A percentile compares a stretch with the other conserved stretches of the same genome.
phyloP scores from a whole-genome alignment of 2,113 vertebrate species.

The Lonchura striata region DNA sequence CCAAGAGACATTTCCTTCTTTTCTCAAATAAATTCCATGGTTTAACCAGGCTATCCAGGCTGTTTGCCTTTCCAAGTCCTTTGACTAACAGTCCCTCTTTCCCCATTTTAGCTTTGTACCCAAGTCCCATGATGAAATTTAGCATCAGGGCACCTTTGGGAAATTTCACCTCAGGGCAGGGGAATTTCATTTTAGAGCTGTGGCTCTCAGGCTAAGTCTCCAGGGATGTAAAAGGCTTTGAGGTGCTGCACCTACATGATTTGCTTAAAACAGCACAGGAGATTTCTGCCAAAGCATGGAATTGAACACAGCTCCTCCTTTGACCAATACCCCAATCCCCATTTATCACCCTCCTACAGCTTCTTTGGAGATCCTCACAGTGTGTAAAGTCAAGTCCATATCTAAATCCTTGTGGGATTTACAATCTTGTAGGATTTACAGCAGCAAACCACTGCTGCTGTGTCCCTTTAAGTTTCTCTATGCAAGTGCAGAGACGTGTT shows the following conservation, averaged over 20 bases:
- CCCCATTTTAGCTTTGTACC: neutral
- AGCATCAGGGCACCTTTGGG: neutral
- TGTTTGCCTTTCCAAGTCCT: neutral
- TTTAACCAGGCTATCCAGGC: neutral
- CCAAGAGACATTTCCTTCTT: neutral
- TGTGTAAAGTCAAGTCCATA: neutral
- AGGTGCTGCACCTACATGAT: neutral
- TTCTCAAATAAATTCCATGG: neutral
- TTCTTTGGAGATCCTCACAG: neutral
- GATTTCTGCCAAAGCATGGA: neutral
- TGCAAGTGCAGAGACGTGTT: neutral
- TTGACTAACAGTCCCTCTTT: neutral
- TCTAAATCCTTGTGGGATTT: neutral
- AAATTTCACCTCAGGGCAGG: neutral
- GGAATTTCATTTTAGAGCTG: neutral
- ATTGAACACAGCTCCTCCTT: neutral
- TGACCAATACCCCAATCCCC: neutral
- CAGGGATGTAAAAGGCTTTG: neutral
- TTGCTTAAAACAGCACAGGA: neutral
- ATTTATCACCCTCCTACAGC: neutral
- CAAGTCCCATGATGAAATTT: neutral
- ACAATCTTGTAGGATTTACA: neutral
- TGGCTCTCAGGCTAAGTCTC: neutral
- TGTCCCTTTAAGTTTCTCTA: neutral
- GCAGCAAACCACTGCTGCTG: neutral